Conservation (phyloP, 64 coral and sea anemone genomes). For the Catalaphyllia jardinei region DNA sequence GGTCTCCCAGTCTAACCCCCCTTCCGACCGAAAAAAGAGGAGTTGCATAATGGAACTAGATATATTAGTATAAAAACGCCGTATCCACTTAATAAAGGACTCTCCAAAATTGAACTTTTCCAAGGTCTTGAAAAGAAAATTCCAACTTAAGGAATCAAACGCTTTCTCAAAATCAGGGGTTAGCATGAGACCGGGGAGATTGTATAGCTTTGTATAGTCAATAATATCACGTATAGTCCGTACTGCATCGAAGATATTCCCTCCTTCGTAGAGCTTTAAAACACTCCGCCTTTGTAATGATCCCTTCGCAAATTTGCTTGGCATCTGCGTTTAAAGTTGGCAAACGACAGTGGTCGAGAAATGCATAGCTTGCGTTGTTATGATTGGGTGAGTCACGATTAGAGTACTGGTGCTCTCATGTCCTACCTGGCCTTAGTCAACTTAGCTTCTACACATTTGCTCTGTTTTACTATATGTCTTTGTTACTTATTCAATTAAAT, state of each 20-base stretch:
- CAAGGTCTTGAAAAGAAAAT: conserved; percentile 8
- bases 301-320: conserved; percentile 9
- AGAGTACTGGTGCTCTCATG: no score
- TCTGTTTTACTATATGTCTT: no score
- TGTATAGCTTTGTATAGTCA: neutral
- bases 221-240: conserved; percentile 9
- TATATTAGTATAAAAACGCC: neutral
- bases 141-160: conserved; percentile 28
- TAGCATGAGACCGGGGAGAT: conserved; percentile 4
- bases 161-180: conserved; percentile 25
- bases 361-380: neutral
- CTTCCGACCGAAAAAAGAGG: conserved; percentile 22
- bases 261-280: conserved; percentile 16
- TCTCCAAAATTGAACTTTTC: conserved; percentile 5
- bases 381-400: neutral
- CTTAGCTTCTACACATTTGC: no score
- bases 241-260: neutral
- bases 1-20: conserved; percentile 13
- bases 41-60: conserved; percentile 27
- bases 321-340: conserved; percentile 28
- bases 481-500: no score
- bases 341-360: conserved; percentile 27
- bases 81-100: conserved; percentile 18
- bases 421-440: no score
- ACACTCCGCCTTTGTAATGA: conserved; percentile 14